Conservation (phyloP, 2,888 invertebrate genomes). For the Meghimatium bilineatum region DNA sequence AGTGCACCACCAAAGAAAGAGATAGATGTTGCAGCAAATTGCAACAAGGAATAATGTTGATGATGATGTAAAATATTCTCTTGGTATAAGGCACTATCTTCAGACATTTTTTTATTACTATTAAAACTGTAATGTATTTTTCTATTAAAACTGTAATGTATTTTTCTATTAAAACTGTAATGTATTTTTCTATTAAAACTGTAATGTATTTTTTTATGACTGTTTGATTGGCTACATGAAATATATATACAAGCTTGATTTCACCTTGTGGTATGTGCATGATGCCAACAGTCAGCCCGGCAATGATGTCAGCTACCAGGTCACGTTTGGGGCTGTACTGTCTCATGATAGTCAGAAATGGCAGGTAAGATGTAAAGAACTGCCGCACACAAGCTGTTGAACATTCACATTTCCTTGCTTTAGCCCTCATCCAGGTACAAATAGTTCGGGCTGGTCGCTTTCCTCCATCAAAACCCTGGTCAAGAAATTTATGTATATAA, state of each 20-base stretch:
- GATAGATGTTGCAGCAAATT: no score
- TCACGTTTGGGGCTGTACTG: constrained; percentile 73
- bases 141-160: no score
- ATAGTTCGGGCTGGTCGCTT: constrained; percentile 49
- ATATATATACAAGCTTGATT: background rate
- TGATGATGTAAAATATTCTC: no score
- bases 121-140: no score
- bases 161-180: no score
- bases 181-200: no score
- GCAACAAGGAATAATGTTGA: no score
- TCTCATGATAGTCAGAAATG: constrained; percentile 64
- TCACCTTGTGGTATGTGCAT: constrained; percentile 74
- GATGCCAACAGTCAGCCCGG: constrained; percentile 87
- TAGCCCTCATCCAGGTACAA: constrained; percentile 54
- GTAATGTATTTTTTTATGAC: no score
- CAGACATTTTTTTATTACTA: no score
- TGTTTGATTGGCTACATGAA: no score
- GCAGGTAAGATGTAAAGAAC: constrained; percentile 58
- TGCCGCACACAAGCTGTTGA: constrained; percentile 50
- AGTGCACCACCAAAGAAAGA: no score
- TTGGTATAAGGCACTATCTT: no score
- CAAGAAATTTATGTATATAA: background rate
- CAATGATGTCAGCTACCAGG: constrained; percentile 85
- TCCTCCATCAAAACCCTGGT: constrained; percentile 48
- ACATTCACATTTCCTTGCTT: constrained; percentile 59